Base-by-base conservation (phyloP, 2,888 invertebrate species). In the Rhamphomyia laevipes region DNA sequence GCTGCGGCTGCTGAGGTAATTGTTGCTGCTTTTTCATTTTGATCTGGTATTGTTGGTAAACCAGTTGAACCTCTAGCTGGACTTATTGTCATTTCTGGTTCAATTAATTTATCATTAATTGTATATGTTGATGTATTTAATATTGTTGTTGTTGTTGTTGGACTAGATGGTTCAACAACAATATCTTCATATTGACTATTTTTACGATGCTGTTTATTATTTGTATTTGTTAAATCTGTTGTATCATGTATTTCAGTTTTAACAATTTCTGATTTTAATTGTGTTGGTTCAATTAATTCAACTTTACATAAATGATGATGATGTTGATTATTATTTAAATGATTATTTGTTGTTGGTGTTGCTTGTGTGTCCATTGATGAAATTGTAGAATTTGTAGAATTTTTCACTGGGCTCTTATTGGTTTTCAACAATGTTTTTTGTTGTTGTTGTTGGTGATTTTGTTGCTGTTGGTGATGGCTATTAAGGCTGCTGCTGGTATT, bases 1-100 rank as follows among this genome's bases (percentile, higher is more conserved):
- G 31, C 21, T 40, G 38, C n/a, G 18, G 56, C 43, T 55, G 59
- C 49, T 54, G 56, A 21, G 55, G 58, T 49, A 59, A 58, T 43
- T 46, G 53, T 37, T 16, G 58, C 47, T 38, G 52, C 52, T 12
- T 53, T 47, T 18, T 54, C 53, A n/a, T 71, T 69, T 16, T 77
- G 77, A 53, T 53, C 37, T 57, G 79, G 79, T 1, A 78, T 78
- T 1, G 77, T 76, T 53, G 79, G 81, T 56, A 78, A 77, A 2
- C 80, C 81, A 6, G 80, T 81, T 9, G 81, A 81, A 50, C 43
- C 31, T 47, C 53, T 27, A 55, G 40, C 43, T 1, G 83, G 82
- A 45, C 81, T 82, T 1, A 82, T 56, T 40, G 58, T 58, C 18
- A 57, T 56, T 52, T 64, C 61, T 10, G 59, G 56, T 12, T 63